phyloP scores from a whole-genome alignment of 2,888 invertebrate species.

The Adelognathus sp. region DNA sequence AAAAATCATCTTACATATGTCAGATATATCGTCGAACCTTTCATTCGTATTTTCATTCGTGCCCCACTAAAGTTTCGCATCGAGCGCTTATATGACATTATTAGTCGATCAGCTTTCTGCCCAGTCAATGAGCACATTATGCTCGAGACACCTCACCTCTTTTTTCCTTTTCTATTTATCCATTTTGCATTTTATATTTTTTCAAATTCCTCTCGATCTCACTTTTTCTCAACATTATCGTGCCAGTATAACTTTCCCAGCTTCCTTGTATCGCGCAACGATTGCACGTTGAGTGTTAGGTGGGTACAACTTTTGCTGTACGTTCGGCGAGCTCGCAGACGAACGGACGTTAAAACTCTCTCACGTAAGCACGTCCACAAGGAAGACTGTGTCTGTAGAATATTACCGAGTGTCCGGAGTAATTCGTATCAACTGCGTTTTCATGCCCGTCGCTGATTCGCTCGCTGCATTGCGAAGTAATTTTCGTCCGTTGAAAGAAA shows the following conservation, averaged over 20 bases:
- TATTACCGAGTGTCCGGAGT: background rate
- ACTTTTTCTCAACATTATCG: slow-evolving; percentile 15
- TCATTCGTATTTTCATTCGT: slow-evolving; percentile 12
- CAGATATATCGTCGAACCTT: background rate
- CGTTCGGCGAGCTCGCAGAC: background rate
- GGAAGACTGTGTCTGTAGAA: slow-evolving; percentile 34
- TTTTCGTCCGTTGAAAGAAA: slow-evolving; percentile 33
- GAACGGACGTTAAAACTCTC: slow-evolving; percentile 32
- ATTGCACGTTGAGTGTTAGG: slow-evolving; percentile 21
- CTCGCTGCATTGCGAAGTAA: background rate
- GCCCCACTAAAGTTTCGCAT: background rate
- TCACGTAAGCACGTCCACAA: slow-evolving; percentile 49
- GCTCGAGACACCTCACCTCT: background rate
- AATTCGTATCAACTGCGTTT: slow-evolving; percentile 5
- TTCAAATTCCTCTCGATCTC: slow-evolving; percentile 16
- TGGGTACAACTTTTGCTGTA: background rate
- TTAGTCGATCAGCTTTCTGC: background rate
- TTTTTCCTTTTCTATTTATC: background rate
- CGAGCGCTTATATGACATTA: slow-evolving; percentile 15
- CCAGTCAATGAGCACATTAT: slow-evolving; percentile 32
- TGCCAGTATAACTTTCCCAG: slow-evolving; percentile 51
- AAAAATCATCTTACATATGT: slow-evolving; percentile 12
- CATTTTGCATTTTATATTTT: slow-evolving; percentile 22
- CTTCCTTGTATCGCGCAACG: slow-evolving; percentile 55
- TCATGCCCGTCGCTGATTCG: background rate